A percentile compares a stretch with the other conserved stretches of the same genome.
Conservation (phyloP, 2,888 invertebrate species). For the Himalopsyche anomala region DNA sequence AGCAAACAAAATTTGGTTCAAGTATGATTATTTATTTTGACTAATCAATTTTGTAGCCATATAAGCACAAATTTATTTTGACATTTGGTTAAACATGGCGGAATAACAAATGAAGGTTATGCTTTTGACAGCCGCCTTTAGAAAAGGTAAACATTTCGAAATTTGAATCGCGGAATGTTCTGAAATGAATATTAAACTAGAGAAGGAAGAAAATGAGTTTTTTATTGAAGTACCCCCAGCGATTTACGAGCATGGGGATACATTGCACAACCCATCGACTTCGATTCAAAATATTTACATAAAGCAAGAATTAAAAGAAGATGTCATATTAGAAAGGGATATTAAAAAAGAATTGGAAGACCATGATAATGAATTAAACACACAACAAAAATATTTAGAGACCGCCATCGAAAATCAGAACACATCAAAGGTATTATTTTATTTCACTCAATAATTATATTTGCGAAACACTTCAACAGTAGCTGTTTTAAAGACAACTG, state of each 20-base stretch:
- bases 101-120: not conserved
- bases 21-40: not conserved
- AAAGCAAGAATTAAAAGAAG: conserved; percentile 6
- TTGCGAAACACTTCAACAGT: no score
- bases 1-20: not conserved
- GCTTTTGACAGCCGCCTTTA: not conserved
- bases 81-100: not conserved
- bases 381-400: no score
- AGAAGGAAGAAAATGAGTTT: not conserved
- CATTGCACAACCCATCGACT: not conserved
- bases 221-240: not conserved
- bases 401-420: no score
- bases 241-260: not conserved
- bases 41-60: not conserved
- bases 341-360: conserved; percentile 11
- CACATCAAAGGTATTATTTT: no score
- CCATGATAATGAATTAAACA: not conserved
- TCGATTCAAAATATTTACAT: not conserved
- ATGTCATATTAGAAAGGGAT: not conserved
- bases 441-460: no score
- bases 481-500: no score
- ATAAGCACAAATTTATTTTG: not conserved
- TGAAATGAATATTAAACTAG: conserved; percentile 14
- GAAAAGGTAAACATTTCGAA: not conserved
- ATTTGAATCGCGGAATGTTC: not conserved